Conservation (phyloP, 2,113 vertebrate genomes). For the Thunnus maccoyii region DNA sequence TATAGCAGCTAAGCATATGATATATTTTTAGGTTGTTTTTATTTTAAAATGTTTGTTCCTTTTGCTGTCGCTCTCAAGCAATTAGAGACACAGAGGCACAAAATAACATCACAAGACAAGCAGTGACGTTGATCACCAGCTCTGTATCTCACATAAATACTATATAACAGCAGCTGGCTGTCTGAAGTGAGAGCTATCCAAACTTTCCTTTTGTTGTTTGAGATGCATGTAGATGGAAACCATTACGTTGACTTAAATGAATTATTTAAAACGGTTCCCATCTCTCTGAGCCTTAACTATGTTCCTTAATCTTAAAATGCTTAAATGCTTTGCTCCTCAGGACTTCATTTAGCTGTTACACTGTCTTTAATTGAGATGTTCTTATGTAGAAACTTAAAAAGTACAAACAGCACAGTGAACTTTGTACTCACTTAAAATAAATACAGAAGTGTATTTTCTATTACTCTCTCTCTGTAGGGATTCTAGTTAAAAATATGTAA, state of each 20-base stretch:
- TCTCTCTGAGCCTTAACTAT: not conserved
- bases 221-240: not conserved
- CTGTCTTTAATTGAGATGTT: too few species aligned
- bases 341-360: too few species aligned
- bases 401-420: not conserved
- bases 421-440: not conserved
- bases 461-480: not conserved
- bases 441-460: not conserved
- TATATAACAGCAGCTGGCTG: not conserved
- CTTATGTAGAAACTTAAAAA: not conserved
- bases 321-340: not conserved
- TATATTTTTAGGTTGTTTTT: not conserved
- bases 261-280: constrained; percentile 39
- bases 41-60: not conserved
- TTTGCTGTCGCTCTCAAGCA: not conserved
- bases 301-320: not conserved
- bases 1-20: not conserved
- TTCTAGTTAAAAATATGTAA: constrained; percentile 18
- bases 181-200: not conserved
- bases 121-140: too few species aligned
- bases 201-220: not conserved
- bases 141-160: not conserved
- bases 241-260: constrained; percentile 2
- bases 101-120: not conserved
- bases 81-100: not conserved